phyloP scores from a whole-genome alignment of 2,888 invertebrate genomes.

The Tetanocera ferruginea region DNA sequence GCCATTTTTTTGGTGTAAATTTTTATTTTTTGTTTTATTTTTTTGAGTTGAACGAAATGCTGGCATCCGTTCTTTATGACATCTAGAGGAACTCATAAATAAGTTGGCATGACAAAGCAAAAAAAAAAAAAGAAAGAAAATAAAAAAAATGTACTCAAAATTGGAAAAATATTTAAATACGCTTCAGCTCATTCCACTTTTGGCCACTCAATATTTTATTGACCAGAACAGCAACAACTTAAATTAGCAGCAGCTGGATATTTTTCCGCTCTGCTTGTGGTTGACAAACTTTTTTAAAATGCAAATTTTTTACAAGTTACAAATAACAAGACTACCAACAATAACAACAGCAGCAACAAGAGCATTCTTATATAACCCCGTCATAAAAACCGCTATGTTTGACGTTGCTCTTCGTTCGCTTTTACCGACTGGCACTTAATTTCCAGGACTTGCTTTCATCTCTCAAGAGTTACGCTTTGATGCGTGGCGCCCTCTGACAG shows the following conservation, averaged over 20 bases:
- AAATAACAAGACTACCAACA: neutral
- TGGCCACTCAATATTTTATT: conserved; percentile 11
- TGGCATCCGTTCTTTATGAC: conserved; percentile 39
- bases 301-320: conserved; percentile 9
- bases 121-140: neutral
- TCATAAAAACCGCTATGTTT: conserved; percentile 1
- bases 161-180: neutral
- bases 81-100: conserved; percentile 22
- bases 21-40: neutral
- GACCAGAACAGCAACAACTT: conserved; percentile 21
- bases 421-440: neutral
- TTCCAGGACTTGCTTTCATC: conserved; percentile 13
- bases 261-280: conserved; percentile 3
- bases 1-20: neutral
- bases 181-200: no score
- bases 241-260: conserved; percentile 7
- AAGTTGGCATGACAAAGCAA: no score
- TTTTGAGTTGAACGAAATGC: conserved; percentile 35
- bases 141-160: neutral
- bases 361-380: neutral
- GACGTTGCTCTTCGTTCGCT: neutral
- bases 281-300: conserved; percentile 28
- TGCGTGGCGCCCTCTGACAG: conserved; percentile 13
- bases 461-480: conserved; percentile 26
- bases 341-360: neutral